Percentiles rank a stretch among this genome's conserved stretches.
These are phyloP conservation scores for Amblyjoppa proteus DNA, from an alignment of 2,888 invertebrate genomes.

Conservation along the genomic window DNA sequence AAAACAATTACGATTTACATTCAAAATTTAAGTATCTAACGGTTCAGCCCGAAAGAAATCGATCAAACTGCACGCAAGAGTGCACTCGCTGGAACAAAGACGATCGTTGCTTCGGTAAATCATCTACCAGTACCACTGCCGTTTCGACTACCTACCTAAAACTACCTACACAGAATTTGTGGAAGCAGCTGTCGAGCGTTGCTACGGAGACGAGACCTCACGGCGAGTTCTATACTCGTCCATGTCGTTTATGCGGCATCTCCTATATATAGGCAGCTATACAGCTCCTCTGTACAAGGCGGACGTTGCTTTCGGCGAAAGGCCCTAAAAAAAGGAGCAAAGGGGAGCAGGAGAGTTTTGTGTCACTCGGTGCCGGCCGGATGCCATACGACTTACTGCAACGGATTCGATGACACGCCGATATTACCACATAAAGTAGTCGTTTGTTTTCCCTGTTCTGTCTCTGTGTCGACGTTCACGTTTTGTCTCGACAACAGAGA, in stretches of 20 bases:
- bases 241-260: slow-evolving; percentile 6
- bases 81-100: slow-evolving; percentile 18
- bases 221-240: slow-evolving; percentile 55
- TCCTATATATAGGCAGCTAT: background rate
- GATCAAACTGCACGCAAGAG: slow-evolving; percentile 50
- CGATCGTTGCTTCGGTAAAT: background rate
- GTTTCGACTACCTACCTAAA: background rate
- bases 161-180: slow-evolving; percentile 13
- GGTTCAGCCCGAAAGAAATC: slow-evolving; percentile 29
- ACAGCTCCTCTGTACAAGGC: slow-evolving; percentile 43
- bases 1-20: background rate
- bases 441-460: no score
- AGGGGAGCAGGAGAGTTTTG: background rate
- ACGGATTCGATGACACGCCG: background rate
- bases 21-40: background rate
- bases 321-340: slow-evolving; percentile 14
- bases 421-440: background rate
- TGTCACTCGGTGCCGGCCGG: background rate
- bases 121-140: background rate
- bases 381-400: background rate
- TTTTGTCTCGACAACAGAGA: background rate
- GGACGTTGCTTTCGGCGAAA: slow-evolving; percentile 40
- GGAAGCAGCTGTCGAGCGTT: slow-evolving; percentile 50
- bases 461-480: background rate
- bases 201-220: slow-evolving; percentile 28